Conservation (phyloP, 2,797 vertebrate genomes). For the Trichosurus vulpecula region DNA sequence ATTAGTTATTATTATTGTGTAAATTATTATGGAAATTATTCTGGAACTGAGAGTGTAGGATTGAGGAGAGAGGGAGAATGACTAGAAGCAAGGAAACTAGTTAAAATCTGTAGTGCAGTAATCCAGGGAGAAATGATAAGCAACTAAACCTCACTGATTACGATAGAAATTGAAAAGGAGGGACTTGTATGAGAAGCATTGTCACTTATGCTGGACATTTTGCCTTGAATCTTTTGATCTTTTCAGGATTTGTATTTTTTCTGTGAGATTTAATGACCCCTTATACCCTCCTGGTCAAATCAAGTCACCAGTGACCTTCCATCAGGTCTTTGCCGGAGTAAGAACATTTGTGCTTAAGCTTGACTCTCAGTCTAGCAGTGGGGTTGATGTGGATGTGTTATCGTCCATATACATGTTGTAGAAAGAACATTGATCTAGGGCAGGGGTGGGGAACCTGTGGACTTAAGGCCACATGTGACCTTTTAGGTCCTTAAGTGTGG, state of each 20-base stretch:
- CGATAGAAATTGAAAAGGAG: background rate
- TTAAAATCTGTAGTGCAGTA: background rate
- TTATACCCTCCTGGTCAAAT: background rate
- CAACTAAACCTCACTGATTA: background rate
- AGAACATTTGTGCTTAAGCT: background rate
- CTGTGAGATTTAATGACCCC: background rate
- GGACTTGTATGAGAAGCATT: background rate
- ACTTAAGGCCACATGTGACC: too few species aligned
- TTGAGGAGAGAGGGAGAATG: background rate
- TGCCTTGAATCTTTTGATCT: background rate
- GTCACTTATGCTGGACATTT: background rate
- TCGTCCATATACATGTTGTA: background rate
- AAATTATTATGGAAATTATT: background rate
- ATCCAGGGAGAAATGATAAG: background rate
- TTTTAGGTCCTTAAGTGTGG: too few species aligned
- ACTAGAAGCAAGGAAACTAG: background rate
- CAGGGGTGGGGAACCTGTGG: too few species aligned
- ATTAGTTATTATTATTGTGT: background rate
- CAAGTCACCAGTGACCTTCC: background rate
- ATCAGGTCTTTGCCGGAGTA: background rate
- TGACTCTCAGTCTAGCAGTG: background rate
- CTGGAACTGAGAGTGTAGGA: background rate
- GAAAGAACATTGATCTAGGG: background rate
- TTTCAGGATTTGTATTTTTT: background rate
- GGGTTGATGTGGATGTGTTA: background rate